Evolutionary conservation across 1,140 invertebrate species (phyloP).

Genomic region (Cecropterus lyciades): DNA sequence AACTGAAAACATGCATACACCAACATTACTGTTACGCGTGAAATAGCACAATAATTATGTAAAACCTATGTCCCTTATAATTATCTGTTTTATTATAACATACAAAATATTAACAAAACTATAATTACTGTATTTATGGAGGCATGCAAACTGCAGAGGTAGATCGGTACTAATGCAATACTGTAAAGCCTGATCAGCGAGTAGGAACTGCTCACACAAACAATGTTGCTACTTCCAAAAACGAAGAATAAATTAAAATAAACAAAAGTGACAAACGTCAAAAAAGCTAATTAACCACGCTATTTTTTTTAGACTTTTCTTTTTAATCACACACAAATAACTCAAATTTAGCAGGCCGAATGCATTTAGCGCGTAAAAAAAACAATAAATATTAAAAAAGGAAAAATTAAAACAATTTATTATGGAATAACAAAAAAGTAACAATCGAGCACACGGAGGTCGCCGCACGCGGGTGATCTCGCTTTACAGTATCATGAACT

Average conservation of each 20-base stretch:
- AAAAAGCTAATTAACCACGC: slow-evolving; percentile 22
- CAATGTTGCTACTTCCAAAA: slow-evolving; percentile 19
- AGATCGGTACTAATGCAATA: slow-evolving; percentile 67
- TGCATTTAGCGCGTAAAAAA: slow-evolving; percentile 29
- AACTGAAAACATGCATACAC: slow-evolving; percentile 69
- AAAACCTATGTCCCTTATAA: slow-evolving; percentile 72
- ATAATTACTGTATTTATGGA: slow-evolving; percentile 74
- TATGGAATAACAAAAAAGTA: slow-evolving; percentile 12
- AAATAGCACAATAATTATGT: slow-evolving; percentile 62
- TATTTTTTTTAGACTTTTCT: slow-evolving; percentile 17
- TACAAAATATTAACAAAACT: slow-evolving; percentile 78
- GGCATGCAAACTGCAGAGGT: slow-evolving; percentile 74
- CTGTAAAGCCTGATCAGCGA: slow-evolving; percentile 45
- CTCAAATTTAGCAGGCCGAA: slow-evolving; percentile 30
- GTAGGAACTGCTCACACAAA: slow-evolving; percentile 25
- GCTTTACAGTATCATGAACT: slow-evolving; percentile 51
- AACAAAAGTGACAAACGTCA: slow-evolving; percentile 23
- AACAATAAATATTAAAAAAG: slow-evolving; percentile 14
- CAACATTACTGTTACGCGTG: slow-evolving; percentile 49
- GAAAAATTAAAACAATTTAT: slow-evolving; percentile 6
- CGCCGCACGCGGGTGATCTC: neutral
- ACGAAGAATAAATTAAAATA: slow-evolving; percentile 17
- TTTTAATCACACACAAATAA: slow-evolving; percentile 32
- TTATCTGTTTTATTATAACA: slow-evolving; percentile 68
- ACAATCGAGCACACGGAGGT: slow-evolving; percentile 12